A percentile compares a stretch with the other conserved stretches of the same genome.
Conservation (phyloP, 2,797 vertebrate species). For the Mormyrops attenuatus region DNA sequence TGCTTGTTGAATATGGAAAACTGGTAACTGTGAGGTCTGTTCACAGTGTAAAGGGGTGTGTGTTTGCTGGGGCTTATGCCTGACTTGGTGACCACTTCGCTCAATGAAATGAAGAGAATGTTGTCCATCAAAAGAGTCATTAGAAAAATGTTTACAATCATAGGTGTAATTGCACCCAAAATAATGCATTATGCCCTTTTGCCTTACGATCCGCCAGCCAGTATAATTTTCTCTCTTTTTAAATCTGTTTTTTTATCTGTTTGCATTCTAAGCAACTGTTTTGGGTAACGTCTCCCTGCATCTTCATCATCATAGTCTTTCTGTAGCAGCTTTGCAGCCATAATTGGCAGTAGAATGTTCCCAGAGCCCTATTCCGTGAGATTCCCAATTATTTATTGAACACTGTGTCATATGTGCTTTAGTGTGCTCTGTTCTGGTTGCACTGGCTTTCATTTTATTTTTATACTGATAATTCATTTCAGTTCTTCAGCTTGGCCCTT, state of each 20-base stretch:
- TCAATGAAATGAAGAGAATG: neutral
- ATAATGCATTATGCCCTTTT: neutral
- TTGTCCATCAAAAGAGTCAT: neutral
- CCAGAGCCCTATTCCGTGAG: neutral
- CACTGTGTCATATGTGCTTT: neutral
- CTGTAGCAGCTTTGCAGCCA: neutral
- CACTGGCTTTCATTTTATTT: neutral
- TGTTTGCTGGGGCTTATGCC: neutral
- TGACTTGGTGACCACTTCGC: neutral
- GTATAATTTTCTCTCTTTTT: neutral
- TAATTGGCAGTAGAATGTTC: constrained; percentile 1
- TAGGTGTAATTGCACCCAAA: neutral
- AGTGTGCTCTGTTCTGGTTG: neutral
- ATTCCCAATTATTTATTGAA: constrained; percentile 9
- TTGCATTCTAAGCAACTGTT: neutral
- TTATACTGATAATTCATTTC: neutral
- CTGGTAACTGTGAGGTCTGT: neutral
- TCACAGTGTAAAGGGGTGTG: neutral
- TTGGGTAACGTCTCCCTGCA: neutral
- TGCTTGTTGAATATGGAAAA: neutral
- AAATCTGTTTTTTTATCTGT: neutral
- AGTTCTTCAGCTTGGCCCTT: neutral
- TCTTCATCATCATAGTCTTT: neutral
- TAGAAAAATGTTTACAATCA: neutral
- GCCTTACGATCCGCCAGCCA: neutral